Evolutionary conservation across 2,797 vertebrate species (phyloP).

Genomic region (Alcedo atthis): DNA sequence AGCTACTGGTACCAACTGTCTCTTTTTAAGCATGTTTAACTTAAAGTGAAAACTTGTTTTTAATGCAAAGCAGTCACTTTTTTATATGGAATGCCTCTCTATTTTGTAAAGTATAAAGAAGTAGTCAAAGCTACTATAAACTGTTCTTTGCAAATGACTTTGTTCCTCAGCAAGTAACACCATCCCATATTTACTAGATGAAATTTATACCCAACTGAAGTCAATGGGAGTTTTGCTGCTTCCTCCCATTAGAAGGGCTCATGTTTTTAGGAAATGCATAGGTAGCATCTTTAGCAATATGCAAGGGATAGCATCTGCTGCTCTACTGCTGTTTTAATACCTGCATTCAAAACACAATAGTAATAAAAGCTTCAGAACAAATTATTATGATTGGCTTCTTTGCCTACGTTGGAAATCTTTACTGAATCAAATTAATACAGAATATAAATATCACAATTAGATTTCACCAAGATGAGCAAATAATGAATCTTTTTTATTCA

Average conservation of each 20-base stretch:
- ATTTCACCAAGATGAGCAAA: slow-evolving; percentile 53
- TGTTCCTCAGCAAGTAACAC: slow-evolving; percentile 6
- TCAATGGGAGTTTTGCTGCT: slow-evolving; percentile 48
- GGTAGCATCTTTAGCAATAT: slow-evolving; percentile 55
- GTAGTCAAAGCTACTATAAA: slow-evolving; percentile 13
- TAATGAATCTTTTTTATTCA: slow-evolving; percentile 40
- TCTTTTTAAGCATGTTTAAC: slow-evolving; percentile 46
- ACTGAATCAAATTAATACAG: slow-evolving; percentile 66
- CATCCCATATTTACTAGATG: background rate
- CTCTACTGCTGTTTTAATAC: slow-evolving; percentile 57
- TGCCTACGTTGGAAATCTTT: slow-evolving; percentile 56
- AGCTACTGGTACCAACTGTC: background rate
- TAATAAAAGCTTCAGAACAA: slow-evolving; percentile 73
- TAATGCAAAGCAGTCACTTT: slow-evolving; percentile 6
- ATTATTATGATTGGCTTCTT: slow-evolving; percentile 67
- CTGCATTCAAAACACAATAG: slow-evolving; percentile 59
- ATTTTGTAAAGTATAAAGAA: background rate
- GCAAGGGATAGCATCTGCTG: slow-evolving; percentile 48
- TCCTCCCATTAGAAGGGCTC: slow-evolving; percentile 53
- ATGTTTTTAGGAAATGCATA: slow-evolving; percentile 49
- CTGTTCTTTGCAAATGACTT: background rate
- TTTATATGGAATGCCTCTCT: background rate
- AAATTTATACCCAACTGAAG: slow-evolving; percentile 31
- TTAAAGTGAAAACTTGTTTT: slow-evolving; percentile 33
- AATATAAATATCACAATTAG: slow-evolving; percentile 69